Base-by-base conservation (phyloP, 2,113 vertebrate genomes). In the Phoenicopterus ruber region DNA sequence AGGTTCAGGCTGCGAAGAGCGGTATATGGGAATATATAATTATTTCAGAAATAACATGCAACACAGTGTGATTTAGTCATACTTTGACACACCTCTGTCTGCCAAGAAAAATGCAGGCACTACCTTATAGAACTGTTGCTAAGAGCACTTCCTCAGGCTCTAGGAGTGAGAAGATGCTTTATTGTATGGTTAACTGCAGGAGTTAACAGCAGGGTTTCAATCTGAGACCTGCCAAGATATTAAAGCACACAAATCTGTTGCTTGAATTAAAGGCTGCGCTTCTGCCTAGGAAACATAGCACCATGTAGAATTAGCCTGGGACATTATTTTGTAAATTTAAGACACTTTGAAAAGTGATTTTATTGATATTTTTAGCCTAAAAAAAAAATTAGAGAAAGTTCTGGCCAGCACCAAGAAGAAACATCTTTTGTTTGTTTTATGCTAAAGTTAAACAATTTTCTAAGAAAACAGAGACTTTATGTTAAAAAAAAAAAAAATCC, bases 21-120 rank as follows among this genome's bases (percentile, higher is more conserved):
- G 76, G 61, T 55, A 10, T 17, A 72, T 70, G 55, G 62, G 40
- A 96, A 94, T 88, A 79, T 22, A 34, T 57, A 65, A 94, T 96
- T 85, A 87, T 76, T 94, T 91, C 94, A 95, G 87, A 90, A 96
- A 94, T 90, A 91, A 94, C 94, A 83, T 38, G 54, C 84, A 91
- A 77, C 84, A 69, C 87, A 46, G 73, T 83, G 87, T 95, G 96
- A 82, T 91, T 93, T 93, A 97, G 84, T 97, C 93, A 95, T 93
- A 42, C 87, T 96, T 90, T 90, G 93, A 95, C 90, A 95, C 92
- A 95, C 96, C 94, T 93, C 93, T 96, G 96, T 91, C 92, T 96
- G 96, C 96, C 96, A 97, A 95, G 96, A 93, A 96, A 97, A 82
- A 96, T 76, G 87, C 88, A 95, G 88, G 65, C 91, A 72, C 84